Evolutionary conservation across 1,140 invertebrate species (phyloP), one percentile per base, ranked within the genome.

Genomic region (Wasmannia auropunctata): DNA sequence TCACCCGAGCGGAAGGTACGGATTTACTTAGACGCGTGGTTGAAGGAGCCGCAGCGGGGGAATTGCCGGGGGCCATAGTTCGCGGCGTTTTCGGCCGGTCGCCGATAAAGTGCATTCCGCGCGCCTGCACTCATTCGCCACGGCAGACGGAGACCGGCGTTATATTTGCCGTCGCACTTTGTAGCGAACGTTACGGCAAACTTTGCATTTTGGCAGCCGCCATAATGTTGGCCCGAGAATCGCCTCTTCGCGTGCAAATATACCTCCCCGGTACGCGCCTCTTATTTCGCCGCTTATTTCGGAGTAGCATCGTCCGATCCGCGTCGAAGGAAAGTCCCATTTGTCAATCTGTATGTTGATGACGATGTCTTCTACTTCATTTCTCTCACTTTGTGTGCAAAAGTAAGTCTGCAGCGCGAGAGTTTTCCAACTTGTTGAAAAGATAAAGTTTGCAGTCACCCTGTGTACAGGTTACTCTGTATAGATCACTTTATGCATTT

Each of bases 151-250:
- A 11, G 37, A 16, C 10, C 37, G 60, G 14, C 25, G 49, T 70
- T 83, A 83, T 74, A 81, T 81, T 81, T 46, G 60, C 43, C 43
- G 14, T 80, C 34, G 65, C 28, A 74, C 67, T 83, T 72, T 83
- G 67, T 74, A 83, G 51, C 51, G 31, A 43, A 60, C 51, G 14
- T 74, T 46, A 60, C 28, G 34, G 37, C 19, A 70, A 81, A 81
- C 65, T 56, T n/a, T n/a, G 54, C 25, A 34, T 74, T 72, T 74
- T 74, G 79, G 79, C 79, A 81, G 19, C 25, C 34, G 37, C 56
- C 49, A 16, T 58, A 60, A 34, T 83, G 67, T 74, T 83, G 51
- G 65, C 65, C 25, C 63, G 49, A n/a, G n/a, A 70, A 58, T 72
- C 37, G 25, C 34, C 65, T 31, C 43, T 22, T n/a, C n/a, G n/a